These are phyloP conservation scores for Varanus salvator DNA, from an alignment of 2,113 vertebrate genomes.

Conservation along the genomic window DNA sequence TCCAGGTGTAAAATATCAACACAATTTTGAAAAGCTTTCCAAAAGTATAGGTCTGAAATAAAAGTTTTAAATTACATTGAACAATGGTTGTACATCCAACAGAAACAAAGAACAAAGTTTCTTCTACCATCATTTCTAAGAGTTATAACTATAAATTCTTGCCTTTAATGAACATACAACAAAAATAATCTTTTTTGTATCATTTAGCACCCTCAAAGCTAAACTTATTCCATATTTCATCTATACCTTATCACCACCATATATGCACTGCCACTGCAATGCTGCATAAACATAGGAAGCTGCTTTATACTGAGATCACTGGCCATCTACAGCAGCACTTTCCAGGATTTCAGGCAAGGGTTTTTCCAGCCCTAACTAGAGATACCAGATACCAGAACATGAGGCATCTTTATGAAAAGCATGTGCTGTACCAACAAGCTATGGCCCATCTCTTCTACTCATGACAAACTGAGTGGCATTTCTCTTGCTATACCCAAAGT, in stretches of 20 bases:
- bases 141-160: background rate
- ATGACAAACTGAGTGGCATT: background rate
- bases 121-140: background rate
- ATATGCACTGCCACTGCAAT: background rate
- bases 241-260: background rate
- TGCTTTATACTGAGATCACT: too few relatives aligned
- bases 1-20: background rate
- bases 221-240: background rate
- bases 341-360: too few relatives aligned
- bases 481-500: too few relatives aligned
- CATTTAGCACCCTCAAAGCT: background rate
- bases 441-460: too few relatives aligned
- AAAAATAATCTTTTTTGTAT: background rate
- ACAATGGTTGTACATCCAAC: background rate
- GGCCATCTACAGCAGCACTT: background rate
- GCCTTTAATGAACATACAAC: background rate
- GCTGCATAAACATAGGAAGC: too few relatives aligned
- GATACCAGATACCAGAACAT: too few relatives aligned
- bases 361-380: too few relatives aligned
- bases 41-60: background rate
- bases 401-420: too few relatives aligned
- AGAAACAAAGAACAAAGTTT: background rate
- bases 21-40: background rate
- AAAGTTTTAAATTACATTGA: background rate
- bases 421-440: too few relatives aligned